These are phyloP conservation scores for Montipora capitata DNA, from an alignment of 92 coral and sea anemone species.

Conservation along the genomic window DNA sequence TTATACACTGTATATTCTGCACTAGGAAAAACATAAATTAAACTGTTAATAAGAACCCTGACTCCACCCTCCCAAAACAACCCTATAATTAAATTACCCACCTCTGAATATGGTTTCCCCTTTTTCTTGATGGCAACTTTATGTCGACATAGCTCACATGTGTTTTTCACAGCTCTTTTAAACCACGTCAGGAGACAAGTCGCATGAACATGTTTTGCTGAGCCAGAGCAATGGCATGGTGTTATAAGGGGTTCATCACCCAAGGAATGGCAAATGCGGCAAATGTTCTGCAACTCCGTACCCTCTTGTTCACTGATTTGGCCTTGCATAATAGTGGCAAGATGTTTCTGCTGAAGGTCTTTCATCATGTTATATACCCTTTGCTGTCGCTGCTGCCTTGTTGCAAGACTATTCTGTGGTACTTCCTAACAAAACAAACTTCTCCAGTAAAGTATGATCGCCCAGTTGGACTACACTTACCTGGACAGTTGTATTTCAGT, in stretches of 20 bases:
- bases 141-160: slow-evolving; percentile 94
- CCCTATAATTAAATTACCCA: background rate
- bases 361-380: slow-evolving; percentile 94
- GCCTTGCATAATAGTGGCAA: slow-evolving; percentile 81
- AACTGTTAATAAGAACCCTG: background rate
- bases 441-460: background rate
- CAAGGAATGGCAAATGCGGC: slow-evolving; percentile 92
- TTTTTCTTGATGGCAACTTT: slow-evolving; percentile 93
- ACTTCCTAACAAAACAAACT: background rate
- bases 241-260: slow-evolving; percentile 94
- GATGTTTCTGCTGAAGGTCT: slow-evolving; percentile 88
- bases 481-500: no score
- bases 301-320: slow-evolving; percentile 83
- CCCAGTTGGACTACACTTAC: no score
- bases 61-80: background rate
- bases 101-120: slow-evolving; percentile 92
- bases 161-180: slow-evolving; percentile 90
- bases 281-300: slow-evolving; percentile 84
- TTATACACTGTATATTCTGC: no score
- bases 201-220: slow-evolving; percentile 94
- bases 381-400: slow-evolving; percentile 85
- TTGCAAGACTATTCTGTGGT: slow-evolving; percentile 17
- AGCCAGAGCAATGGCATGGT: slow-evolving; percentile 93
- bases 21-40: no score
- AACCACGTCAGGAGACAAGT: slow-evolving; percentile 92